A percentile compares a stretch with the other conserved stretches of the same genome.
Evolutionary conservation across 2,797 vertebrate species (phyloP).

Genomic region (Myotis planiceps): DNA sequence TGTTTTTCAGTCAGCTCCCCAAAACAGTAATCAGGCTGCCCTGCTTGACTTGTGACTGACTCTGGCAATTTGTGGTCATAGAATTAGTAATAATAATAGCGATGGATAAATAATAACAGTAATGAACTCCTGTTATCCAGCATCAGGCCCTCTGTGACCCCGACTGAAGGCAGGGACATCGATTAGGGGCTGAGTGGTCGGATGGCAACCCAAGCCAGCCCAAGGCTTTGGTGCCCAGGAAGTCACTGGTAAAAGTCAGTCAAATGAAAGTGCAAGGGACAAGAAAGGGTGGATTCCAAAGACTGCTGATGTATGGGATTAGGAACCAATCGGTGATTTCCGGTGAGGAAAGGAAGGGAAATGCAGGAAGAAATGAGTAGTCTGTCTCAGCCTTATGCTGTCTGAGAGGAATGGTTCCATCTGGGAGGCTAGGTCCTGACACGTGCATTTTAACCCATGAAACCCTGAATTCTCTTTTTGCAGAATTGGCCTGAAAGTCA

Average conservation of each 20-base stretch:
- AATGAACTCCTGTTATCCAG: not conserved
- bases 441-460: not conserved
- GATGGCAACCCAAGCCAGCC: not conserved
- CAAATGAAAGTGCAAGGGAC: not conserved
- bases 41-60: not conserved
- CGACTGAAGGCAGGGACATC: not conserved
- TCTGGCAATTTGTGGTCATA: not conserved
- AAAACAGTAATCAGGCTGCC: not conserved
- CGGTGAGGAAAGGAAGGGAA: not conserved
- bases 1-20: not conserved
- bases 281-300: not conserved
- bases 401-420: not conserved
- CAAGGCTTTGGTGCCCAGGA: not conserved
- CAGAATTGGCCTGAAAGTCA: slow-evolving; percentile 84
- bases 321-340: not conserved
- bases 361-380: not conserved
- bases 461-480: not conserved
- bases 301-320: not conserved
- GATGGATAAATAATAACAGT: not conserved
- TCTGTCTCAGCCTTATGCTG: not conserved
- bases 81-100: not conserved
- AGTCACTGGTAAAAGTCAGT: not conserved
- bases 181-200: not conserved
- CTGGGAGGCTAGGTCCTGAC: not conserved
- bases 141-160: not conserved